Base-by-base conservation (phyloP, 2,797 vertebrate species). In the Australoheros facetus region DNA sequence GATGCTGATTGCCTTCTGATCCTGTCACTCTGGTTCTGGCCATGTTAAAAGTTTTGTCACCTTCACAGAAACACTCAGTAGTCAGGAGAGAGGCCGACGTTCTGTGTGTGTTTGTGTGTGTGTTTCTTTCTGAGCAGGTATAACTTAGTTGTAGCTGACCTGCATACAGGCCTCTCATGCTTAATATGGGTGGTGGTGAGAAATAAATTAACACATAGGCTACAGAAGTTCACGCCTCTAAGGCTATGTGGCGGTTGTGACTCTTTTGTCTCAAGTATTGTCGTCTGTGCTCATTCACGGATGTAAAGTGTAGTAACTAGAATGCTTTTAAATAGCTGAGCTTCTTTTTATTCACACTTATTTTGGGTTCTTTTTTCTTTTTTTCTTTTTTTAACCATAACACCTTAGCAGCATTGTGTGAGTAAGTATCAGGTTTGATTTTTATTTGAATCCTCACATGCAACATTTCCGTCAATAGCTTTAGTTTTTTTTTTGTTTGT, bases 151-250 rank as follows among this genome's bases (percentile, higher is more conserved):
- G 2, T 51, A 59, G 53, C 53, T 86, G 84, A 83, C 75, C 82
- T 53, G 16, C 78, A 57, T 11, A 79, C 53, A 72, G 81, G 78
- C 85, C 86, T 79, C 75, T 71, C 78, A 21, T n/a, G 66, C 84
- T 83, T 56, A 73, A 66, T 82, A 77, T 91, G 83, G 87, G 78
- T 69, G 83, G 81, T 86, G 88, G 84, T 84, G 79, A 76, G 83
- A 80, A 81, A 81, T 86, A 80, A 88, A 88, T 89, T 87, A 88
- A 85, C 91, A 92, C 88, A 84, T 77, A 87, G 82, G 76, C 85
- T 87, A 48, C 60, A 81, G 83, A 78, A 92, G 89, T 86, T 89
- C 81, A 91, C 91, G 82, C 89, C 91, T 92, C 91, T 89, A 37
- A 39, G 80, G 17, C 80, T 83, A 7, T 58, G 89, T 89, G 92